Evolutionary conservation across 2,888 invertebrate genomes (phyloP), one percentile per base, ranked within the genome.

Genomic region (Cantharis rustica): DNA sequence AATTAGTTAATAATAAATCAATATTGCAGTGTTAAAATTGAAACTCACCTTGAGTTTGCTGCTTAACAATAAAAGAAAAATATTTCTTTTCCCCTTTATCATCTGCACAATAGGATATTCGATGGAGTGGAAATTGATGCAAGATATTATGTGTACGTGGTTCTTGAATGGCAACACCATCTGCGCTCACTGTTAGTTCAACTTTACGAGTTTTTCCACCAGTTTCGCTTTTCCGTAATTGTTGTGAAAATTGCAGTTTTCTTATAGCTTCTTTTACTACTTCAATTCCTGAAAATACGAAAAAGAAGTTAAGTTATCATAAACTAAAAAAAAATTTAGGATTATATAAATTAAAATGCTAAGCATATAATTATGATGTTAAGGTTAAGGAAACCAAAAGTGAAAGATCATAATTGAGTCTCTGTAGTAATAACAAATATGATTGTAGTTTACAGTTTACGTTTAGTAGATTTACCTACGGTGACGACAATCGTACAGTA

Each of bases 41-140:
- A 61, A 69, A 15, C 15, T 82, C 81, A 88, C 87, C 87, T 85
- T 88, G 87, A 81, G 85, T 86, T 27, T 87, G 86, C 84, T 94
- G 93, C 88, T 97, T 97, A 61, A 96, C 97, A 80, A 98, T 97
- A 88, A 97, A 98, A 10, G 96, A 96, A 89, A 99, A 98, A 90
- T 98, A 98, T 84, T 96, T 95, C 88, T 98, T 98, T 83, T 98
- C 98, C 71, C 97, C 96, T 87, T 99, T 99, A 89, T 99, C 99
- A 87, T 99, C 99, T 1, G 99, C 98, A 90, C 98, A 99, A 89
- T 99, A 99, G 0, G 98, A 98, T 89, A 99, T 99, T 89, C 98
- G 93, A 88, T 98, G 98, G 68, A 99, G 90, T 0, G 98, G 98
- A 88, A 98, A 98, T 88, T 98, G 97, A 89, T 98, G 95, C 86